Percentiles rank a stretch among this genome's conserved stretches.
Conservation (phyloP, 2,888 invertebrate species). For the Drosophila parthenogenetica region DNA sequence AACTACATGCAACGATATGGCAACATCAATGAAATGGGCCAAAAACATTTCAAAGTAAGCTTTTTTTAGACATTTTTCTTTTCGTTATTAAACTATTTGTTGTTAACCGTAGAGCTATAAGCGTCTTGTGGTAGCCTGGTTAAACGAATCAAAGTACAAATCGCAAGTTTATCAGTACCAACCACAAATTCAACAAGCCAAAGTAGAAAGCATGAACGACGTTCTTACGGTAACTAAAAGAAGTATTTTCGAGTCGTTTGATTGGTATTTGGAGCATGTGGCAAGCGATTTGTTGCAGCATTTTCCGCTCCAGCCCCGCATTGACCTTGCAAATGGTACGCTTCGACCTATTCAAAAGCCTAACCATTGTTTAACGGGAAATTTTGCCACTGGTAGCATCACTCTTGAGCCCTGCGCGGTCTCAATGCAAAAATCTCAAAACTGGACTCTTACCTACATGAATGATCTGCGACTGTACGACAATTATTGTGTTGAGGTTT, state of each 20-base stretch:
- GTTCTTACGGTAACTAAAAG: neutral
- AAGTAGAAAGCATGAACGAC: conserved; percentile 80
- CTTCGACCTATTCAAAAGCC: conserved; percentile 87
- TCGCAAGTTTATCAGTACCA: conserved; percentile 92
- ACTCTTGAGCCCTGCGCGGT: conserved; percentile 58
- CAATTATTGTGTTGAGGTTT: conserved; percentile 94
- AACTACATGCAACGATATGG: conserved; percentile 96
- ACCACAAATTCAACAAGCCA: conserved; percentile 89
- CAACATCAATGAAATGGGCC: conserved; percentile 89
- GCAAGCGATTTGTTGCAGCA: conserved; percentile 94
- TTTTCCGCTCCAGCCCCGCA: conserved; percentile 94
- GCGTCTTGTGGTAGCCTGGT: conserved; percentile 97
- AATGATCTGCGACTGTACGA: conserved; percentile 83
- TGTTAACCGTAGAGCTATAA: conserved; percentile 89
- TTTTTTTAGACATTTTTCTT: neutral
- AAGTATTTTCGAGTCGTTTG: conserved; percentile 89
- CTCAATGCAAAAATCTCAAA: conserved; percentile 57
- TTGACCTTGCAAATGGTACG: conserved; percentile 91
- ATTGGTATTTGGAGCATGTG: conserved; percentile 96
- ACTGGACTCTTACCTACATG: conserved; percentile 73
- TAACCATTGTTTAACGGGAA: conserved; percentile 87
- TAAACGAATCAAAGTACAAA: conserved; percentile 94
- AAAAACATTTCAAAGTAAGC: conserved; percentile 22
- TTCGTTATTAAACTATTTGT: neutral
- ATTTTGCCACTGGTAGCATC: conserved; percentile 30